Evolutionary conservation across 1,140 invertebrate species (phyloP).

Genomic region (Euglossa dilemma): DNA sequence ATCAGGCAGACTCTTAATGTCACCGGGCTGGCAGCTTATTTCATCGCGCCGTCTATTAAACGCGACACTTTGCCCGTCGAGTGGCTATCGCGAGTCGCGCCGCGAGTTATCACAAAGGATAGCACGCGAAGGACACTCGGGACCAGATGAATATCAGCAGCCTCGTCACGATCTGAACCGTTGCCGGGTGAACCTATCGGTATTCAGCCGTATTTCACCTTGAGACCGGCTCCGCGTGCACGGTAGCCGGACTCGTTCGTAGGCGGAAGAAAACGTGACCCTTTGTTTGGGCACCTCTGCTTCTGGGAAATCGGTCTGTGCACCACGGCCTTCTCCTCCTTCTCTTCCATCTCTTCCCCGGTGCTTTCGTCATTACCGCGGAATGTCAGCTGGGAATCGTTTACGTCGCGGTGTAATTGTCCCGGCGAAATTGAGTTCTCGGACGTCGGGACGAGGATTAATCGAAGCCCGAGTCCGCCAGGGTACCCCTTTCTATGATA

Average conservation of each 20-base stretch:
- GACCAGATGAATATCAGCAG: conserved; percentile 32
- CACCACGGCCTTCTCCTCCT: neutral
- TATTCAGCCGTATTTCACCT: conserved; percentile 49
- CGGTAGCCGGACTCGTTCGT: conserved; percentile 17
- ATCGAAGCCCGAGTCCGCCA: conserved; percentile 52
- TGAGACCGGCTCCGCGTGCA: conserved; percentile 22
- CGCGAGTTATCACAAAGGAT: conserved; percentile 34
- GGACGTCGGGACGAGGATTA: conserved; percentile 70
- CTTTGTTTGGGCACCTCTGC: conserved; percentile 50
- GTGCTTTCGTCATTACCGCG: conserved; percentile 69
- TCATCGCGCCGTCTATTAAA: neutral
- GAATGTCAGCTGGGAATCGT: conserved; percentile 71
- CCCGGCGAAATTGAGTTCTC: conserved; percentile 72
- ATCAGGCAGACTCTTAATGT: conserved; percentile 1
- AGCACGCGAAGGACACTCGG: conserved; percentile 15
- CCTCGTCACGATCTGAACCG: conserved; percentile 29
- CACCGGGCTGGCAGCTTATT: neutral
- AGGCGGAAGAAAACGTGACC: conserved; percentile 41
- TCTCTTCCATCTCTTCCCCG: neutral
- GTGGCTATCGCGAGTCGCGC: neutral
- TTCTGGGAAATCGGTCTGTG: conserved; percentile 63
- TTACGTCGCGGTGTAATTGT: conserved; percentile 71
- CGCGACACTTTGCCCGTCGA: conserved; percentile 5
- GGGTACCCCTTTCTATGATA: neutral
- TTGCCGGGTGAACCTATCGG: conserved; percentile 38